Evolutionary conservation across 1,140 invertebrate species (phyloP).

Genomic region (Schlechtendalia chinensis): DNA sequence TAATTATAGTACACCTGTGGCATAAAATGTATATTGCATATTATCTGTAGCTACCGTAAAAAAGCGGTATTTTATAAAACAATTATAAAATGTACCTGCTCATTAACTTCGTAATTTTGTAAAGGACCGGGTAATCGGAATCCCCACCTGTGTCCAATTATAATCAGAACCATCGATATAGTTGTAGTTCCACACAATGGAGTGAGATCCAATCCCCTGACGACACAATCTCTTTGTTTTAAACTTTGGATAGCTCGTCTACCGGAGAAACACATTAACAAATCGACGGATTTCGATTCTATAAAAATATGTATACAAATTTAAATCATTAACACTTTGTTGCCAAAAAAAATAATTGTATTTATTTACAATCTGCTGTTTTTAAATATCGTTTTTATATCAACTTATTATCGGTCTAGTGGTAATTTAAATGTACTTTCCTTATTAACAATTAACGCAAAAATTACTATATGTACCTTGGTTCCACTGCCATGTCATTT

Average conservation of each 20-base stretch:
- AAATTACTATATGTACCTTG: slow-evolving; percentile 5
- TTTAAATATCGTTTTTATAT: no score
- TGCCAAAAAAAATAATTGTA: no score
- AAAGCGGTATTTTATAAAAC: not conserved
- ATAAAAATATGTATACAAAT: no score
- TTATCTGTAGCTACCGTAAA: not conserved
- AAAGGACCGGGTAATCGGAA: slow-evolving; percentile 58
- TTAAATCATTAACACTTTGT: no score
- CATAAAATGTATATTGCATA: not conserved
- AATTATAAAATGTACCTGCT: slow-evolving; percentile 56
- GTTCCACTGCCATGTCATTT: slow-evolving; percentile 50
- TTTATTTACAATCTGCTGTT: no score
- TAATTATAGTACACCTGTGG: slow-evolving; percentile 51
- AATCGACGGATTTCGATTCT: slow-evolving; percentile 48
- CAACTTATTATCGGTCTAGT: no score
- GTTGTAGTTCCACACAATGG: slow-evolving; percentile 51
- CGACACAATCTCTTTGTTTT: slow-evolving; percentile 25
- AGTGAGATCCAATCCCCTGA: slow-evolving; percentile 51
- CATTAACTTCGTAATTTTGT: slow-evolving; percentile 59
- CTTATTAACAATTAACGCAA: no score
- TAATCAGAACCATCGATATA: slow-evolving; percentile 52
- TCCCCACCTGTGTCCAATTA: slow-evolving; percentile 53
- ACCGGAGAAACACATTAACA: slow-evolving; percentile 56
- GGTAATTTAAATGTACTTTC: no score
- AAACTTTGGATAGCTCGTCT: slow-evolving; percentile 52